These are phyloP conservation scores for Neocrepidodera transversa DNA, from an alignment of 2,888 invertebrate species.

Conservation along the genomic window DNA sequence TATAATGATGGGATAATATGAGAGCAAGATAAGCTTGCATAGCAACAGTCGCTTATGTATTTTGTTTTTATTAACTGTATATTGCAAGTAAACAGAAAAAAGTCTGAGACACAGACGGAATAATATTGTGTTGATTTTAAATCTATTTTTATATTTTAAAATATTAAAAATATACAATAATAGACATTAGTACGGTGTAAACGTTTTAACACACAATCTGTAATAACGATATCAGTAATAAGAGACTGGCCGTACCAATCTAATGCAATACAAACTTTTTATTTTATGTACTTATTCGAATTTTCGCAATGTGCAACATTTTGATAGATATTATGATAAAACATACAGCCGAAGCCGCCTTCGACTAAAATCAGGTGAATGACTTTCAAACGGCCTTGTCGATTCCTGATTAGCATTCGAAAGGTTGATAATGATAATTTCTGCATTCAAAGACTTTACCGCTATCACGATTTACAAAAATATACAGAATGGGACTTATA, in stretches of 20 bases:
- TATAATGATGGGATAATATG: no score
- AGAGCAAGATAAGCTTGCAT: no score
- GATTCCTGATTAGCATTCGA: slow-evolving; percentile 18
- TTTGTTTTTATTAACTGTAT: no score
- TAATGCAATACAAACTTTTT: background rate
- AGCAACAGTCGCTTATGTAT: no score
- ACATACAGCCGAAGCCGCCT: slow-evolving; percentile 3
- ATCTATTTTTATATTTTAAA: no score
- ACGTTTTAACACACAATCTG: background rate
- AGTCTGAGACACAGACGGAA: no score
- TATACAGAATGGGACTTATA: no score
- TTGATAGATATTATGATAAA: slow-evolving; percentile 24
- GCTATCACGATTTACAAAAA: slow-evolving; percentile 1
- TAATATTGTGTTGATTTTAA: no score
- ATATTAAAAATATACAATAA: no score
- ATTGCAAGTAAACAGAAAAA: no score
- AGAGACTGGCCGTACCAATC: slow-evolving; percentile 3
- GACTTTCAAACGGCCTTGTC: slow-evolving; percentile 33
- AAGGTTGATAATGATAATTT: slow-evolving; percentile 20
- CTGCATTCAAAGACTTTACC: background rate
- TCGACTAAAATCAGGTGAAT: slow-evolving; percentile 31
- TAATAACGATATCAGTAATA: slow-evolving; percentile 2
- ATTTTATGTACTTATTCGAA: background rate
- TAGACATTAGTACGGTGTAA: no score
- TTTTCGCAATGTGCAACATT: slow-evolving; percentile 23